A percentile compares a stretch with the other conserved stretches of the same genome.
phyloP scores from a whole-genome alignment of 2,113 vertebrate species.

The Trochalopteron elliotii region DNA sequence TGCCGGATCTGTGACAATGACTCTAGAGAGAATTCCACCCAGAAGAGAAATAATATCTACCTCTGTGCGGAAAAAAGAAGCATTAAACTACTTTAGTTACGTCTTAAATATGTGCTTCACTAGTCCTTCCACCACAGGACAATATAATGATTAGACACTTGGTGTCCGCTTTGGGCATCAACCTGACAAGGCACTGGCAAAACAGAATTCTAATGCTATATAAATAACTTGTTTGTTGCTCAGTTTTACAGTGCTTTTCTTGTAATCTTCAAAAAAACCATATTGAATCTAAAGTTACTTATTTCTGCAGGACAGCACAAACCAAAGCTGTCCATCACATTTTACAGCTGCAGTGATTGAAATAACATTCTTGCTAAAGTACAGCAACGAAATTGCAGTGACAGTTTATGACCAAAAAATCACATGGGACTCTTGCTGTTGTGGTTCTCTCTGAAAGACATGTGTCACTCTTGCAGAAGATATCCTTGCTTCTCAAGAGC shows the following conservation, averaged over 20 bases:
- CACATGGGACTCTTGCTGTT: not conserved
- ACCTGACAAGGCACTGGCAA: not conserved
- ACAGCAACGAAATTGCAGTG: not conserved
- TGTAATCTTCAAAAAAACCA: not conserved
- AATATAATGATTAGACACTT: not conserved
- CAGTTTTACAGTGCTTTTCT: not conserved
- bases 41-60: not conserved
- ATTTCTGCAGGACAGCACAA: not conserved
- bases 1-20: rapidly evolving
- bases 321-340: not conserved
- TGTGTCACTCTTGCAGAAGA: not conserved
- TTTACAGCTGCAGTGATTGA: not conserved
- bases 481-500: not conserved
- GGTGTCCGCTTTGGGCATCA: not conserved
- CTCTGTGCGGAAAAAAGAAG: not conserved
- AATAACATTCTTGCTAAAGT: not conserved
- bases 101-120: not conserved
- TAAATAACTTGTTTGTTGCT: not conserved
- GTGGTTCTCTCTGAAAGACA: not conserved
- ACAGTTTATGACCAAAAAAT: not conserved
- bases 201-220: not conserved
- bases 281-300: not conserved
- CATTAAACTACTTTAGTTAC: not conserved
- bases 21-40: not conserved
- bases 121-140: not conserved